phyloP scores from a whole-genome alignment of 2,113 vertebrate genomes.

The Aldabrachelys gigantea region DNA sequence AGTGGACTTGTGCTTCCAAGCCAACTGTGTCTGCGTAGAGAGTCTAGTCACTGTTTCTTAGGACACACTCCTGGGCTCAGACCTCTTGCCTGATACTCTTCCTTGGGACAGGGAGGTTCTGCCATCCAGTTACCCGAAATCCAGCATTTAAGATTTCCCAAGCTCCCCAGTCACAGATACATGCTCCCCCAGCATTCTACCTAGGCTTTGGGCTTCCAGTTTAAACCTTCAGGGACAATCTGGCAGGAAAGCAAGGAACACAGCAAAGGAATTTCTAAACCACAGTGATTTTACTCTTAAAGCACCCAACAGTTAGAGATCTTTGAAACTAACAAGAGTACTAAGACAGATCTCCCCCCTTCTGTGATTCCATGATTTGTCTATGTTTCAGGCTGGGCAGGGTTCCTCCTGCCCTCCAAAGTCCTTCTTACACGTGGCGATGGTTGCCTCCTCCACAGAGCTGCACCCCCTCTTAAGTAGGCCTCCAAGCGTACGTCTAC shows the following conservation, averaged over 20 bases:
- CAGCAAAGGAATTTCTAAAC: background rate
- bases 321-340: background rate
- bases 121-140: background rate
- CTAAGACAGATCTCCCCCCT: background rate
- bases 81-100: background rate
- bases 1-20: background rate
- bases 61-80: background rate
- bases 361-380: background rate
- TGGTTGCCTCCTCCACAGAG: background rate
- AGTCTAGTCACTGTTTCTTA: background rate
- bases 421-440: background rate
- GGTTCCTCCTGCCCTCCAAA: background rate
- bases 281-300: background rate
- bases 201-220: background rate
- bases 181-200: fast-evolving
- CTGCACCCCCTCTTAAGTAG: background rate
- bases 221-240: background rate
- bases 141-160: background rate
- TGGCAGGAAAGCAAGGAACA: background rate
- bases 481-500: too few relatives aligned
- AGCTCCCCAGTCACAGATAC: background rate
- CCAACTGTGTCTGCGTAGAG: background rate
- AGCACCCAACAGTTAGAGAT: background rate
- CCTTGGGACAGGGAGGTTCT: background rate
- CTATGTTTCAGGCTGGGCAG: background rate